Base-by-base conservation (phyloP, 2,113 vertebrate species). In the Pionites leucogaster region DNA sequence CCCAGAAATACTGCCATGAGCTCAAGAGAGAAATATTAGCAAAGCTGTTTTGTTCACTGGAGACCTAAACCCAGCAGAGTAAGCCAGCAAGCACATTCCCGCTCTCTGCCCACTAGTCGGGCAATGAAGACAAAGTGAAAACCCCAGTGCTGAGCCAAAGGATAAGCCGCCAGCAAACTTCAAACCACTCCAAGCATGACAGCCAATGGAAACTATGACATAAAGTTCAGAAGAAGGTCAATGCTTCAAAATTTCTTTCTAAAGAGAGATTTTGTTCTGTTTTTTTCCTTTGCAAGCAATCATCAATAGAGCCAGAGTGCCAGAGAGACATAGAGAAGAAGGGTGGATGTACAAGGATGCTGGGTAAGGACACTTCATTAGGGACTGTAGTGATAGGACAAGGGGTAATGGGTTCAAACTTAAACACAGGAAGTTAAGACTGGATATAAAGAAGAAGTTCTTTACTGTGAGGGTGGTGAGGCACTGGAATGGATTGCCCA, bases 151-250 rank as follows among this genome's bases (percentile, higher is more conserved):
- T 53, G 74, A 96, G 88, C 82, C 95, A 97, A 76, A 50, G 78
- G 62, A 77, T 35, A 92, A 74, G 57, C 24, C 0, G 20, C 86
- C 95, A 96, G 93, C 90, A 92, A 97, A 96, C 93, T 93, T 96
- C 91, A 79, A 89, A 90, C 57, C 71, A 79, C 75, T 95, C n/a
- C 41, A 90, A 79, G 79, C 47, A 69, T 9, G 33, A 83, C 11
- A 2, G 95, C 79, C 88, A 95, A 95, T 5, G 76, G 96, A 97
- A 97, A 96, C 85, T 86, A 63, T 92, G 94, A 95, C 22, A 33
- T 80, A 75, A 46, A 83, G 93, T 95, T 98, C 96, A 95, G 68
- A 91, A 83, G 69, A 87, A 91, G 94, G 90, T 95, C 70, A 28
- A 39, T 41, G 41, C 79, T 96, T 93, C 90, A 79, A 77, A 78